A percentile compares a stretch with the other conserved stretches of the same genome.
Evolutionary conservation across 2,797 vertebrate species (phyloP).

Genomic region (Telmatherina bonti): DNA sequence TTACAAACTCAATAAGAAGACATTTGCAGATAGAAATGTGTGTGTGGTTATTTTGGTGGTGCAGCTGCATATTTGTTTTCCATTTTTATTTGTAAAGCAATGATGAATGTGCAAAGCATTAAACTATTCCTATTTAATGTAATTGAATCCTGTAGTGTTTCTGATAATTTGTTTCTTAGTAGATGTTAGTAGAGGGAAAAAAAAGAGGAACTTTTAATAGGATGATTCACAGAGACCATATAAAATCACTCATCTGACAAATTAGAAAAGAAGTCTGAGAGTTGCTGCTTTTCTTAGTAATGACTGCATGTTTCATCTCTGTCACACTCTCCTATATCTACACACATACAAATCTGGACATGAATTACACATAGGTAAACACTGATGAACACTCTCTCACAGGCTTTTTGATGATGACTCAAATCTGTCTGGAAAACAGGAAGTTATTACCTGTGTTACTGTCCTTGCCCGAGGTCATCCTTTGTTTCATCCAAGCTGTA

Average conservation of each 20-base stretch:
- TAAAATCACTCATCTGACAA: slow-evolving; percentile 9
- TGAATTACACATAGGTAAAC: slow-evolving; percentile 10
- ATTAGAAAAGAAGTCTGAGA: slow-evolving; percentile 16
- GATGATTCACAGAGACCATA: not conserved
- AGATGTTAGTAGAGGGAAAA: not conserved
- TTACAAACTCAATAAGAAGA: not conserved
- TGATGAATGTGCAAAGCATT: not conserved
- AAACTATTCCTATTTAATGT: not conserved
- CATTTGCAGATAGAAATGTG: not conserved
- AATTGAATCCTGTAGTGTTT: not conserved
- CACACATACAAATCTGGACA: slow-evolving; percentile 9
- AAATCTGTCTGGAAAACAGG: slow-evolving; percentile 53
- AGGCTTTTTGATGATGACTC: slow-evolving; percentile 51
- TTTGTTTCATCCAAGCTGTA: slow-evolving; percentile 10
- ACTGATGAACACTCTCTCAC: slow-evolving; percentile 5
- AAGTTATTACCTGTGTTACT: slow-evolving; percentile 56
- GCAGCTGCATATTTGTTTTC: too few relatives aligned
- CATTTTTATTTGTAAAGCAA: not conserved
- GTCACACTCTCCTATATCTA: not conserved
- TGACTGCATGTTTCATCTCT: slow-evolving; percentile 19
- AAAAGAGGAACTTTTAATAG: slow-evolving; percentile 1
- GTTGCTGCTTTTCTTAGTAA: slow-evolving; percentile 18
- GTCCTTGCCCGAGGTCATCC: slow-evolving; percentile 42
- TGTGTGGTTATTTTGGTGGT: not conserved
- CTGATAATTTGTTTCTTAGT: not conserved